phyloP scores from a whole-genome alignment of 1,140 invertebrate genomes.

The Anastrepha ludens region DNA sequence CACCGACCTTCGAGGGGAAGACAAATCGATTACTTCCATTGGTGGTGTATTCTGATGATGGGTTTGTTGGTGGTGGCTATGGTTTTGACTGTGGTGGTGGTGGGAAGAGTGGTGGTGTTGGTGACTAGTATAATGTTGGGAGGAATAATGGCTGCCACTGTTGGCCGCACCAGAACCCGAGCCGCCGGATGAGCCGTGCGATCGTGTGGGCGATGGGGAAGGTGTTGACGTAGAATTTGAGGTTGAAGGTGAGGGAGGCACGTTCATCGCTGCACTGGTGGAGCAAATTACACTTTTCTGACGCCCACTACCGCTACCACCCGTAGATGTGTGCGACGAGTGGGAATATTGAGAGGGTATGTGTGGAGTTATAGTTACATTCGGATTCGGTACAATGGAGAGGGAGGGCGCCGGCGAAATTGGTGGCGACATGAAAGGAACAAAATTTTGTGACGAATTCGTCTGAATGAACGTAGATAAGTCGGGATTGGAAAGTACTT shows the following conservation, averaged over 20 bases:
- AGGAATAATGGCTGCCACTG: constrained; percentile 53
- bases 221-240: constrained; percentile 53
- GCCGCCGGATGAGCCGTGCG: constrained; percentile 14
- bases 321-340: constrained; percentile 61
- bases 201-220: constrained; percentile 52
- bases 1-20: constrained; percentile 74
- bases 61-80: constrained; percentile 48
- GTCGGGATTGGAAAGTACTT: constrained; percentile 72
- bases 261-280: constrained; percentile 42
- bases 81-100: not conserved
- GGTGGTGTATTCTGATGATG: constrained; percentile 59
- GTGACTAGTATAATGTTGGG: constrained; percentile 33
- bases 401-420: constrained; percentile 65
- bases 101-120: constrained; percentile 42
- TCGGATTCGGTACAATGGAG: constrained; percentile 66
- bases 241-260: constrained; percentile 50
- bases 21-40: constrained; percentile 74
- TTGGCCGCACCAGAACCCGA: not conserved
- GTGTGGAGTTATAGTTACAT: constrained; percentile 71
- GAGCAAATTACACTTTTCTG: constrained; percentile 70
- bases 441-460: constrained; percentile 63
- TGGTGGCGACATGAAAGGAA: constrained; percentile 70
- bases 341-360: constrained; percentile 67
- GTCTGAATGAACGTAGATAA: constrained; percentile 71
- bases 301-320: constrained; percentile 51